Percentiles rank a stretch among this genome's conserved stretches.
Conservation (phyloP, 2,888 invertebrate genomes). For the Tyria jacobaeae region DNA sequence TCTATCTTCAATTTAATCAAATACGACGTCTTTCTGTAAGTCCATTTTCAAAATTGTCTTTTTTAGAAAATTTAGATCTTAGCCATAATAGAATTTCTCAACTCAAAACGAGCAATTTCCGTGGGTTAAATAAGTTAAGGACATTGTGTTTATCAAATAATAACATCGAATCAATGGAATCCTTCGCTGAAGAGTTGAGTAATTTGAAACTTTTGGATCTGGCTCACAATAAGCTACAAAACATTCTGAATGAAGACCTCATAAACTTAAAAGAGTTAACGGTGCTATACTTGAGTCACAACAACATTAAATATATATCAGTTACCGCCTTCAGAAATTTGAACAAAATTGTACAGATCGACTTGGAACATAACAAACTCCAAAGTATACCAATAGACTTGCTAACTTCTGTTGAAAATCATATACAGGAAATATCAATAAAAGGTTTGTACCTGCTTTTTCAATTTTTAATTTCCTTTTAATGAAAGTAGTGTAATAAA, state of each 20-base stretch:
- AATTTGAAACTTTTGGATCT: conserved; percentile 93
- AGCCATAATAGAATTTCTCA: conserved; percentile 93
- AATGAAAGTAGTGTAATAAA: background rate
- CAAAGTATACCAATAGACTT: conserved; percentile 92
- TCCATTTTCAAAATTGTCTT: conserved; percentile 91
- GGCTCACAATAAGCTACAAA: conserved; percentile 93
- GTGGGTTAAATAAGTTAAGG: conserved; percentile 91
- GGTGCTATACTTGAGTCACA: conserved; percentile 93
- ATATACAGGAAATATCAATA: conserved; percentile 91
- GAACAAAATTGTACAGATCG: conserved; percentile 91
- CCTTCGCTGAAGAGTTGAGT: conserved; percentile 92
- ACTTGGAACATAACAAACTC: conserved; percentile 93
- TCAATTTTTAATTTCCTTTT: background rate
- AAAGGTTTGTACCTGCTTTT: conserved; percentile 88
- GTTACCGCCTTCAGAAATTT: conserved; percentile 92
- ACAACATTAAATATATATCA: conserved; percentile 93
- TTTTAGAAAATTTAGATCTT: conserved; percentile 92
- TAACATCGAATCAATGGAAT: conserved; percentile 92
- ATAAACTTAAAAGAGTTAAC: conserved; percentile 91
- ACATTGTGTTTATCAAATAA: conserved; percentile 95
- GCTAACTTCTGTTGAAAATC: conserved; percentile 93
- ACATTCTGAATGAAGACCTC: conserved; percentile 92
- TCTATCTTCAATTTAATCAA: conserved; percentile 91
- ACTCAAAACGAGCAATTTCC: conserved; percentile 93
- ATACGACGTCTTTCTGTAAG: conserved; percentile 93